phyloP scores from a whole-genome alignment of 2,888 invertebrate genomes.

The Hoplodrina ambigua region DNA sequence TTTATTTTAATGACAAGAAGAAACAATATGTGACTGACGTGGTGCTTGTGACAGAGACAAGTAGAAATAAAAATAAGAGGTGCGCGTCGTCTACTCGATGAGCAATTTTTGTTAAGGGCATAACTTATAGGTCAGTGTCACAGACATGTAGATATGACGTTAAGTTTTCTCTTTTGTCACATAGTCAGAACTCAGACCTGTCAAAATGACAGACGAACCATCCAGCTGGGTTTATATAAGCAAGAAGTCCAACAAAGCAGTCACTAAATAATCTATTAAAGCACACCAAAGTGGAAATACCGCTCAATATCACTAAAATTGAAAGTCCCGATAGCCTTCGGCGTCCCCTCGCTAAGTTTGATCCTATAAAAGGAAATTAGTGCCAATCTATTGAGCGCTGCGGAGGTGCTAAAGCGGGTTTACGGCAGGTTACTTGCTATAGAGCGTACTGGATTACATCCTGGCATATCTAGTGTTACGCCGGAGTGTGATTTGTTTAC shows the following conservation, averaged over 20 bases:
- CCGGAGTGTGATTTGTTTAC: no score
- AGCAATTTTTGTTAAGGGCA: no score
- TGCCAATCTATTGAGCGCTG: conserved; percentile 56
- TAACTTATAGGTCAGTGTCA: no score
- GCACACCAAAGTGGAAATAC: conserved; percentile 13
- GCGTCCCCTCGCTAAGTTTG: conserved; percentile 43
- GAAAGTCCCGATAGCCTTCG: conserved; percentile 38
- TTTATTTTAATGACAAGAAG: no score
- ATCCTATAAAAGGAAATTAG: conserved; percentile 59
- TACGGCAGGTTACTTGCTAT: conserved; percentile 12
- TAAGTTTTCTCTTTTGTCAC: no score
- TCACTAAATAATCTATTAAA: conserved; percentile 25
- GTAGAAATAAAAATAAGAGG: no score
- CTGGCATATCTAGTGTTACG: not conserved
- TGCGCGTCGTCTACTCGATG: no score
- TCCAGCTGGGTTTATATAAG: not conserved
- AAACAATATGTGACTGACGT: no score
- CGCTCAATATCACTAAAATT: conserved; percentile 43
- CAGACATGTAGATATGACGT: no score
- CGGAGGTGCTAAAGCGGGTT: conserved; percentile 39
- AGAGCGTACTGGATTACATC: not conserved
- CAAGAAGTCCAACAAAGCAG: not conserved
- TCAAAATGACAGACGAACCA: not conserved
- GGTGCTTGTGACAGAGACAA: no score
- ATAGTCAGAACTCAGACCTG: no score